These are phyloP conservation scores for Sphinx pinastri DNA, from an alignment of 2,888 invertebrate genomes.

Conservation along the genomic window DNA sequence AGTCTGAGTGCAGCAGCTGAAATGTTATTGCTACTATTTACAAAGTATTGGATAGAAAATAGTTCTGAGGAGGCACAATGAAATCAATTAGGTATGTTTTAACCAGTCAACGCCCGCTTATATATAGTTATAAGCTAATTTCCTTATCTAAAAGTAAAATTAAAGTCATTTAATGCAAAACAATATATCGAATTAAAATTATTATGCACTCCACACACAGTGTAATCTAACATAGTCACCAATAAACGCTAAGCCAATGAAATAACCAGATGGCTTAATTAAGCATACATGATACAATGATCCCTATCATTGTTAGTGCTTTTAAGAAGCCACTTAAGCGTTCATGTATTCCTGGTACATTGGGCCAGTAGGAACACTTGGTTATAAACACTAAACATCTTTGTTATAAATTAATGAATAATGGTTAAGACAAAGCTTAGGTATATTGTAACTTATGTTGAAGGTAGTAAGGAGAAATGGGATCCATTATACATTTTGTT, in stretches of 20 bases:
- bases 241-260: not conserved
- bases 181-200: not conserved
- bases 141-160: too few relatives aligned
- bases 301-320: slow-evolving; percentile 19
- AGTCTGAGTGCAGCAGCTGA: not conserved
- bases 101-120: too few relatives aligned
- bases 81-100: not conserved
- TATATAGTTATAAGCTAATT: too few relatives aligned
- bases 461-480: not conserved
- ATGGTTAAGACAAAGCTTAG: not conserved
- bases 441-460: not conserved
- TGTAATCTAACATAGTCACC: not conserved
- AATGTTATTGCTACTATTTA: too few relatives aligned
- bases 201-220: not conserved
- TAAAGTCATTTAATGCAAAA: too few relatives aligned
- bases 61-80: too few relatives aligned
- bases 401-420: not conserved
- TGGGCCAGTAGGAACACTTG: not conserved
- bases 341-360: slow-evolving; percentile 21
- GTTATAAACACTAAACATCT: not conserved
- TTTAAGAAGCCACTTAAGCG: slow-evolving; percentile 4
- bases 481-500: not conserved
- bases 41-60: too few relatives aligned
- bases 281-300: not conserved
- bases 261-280: slow-evolving; percentile 8